phyloP scores from a whole-genome alignment of 2,113 vertebrate genomes.

The Marcusenius ussheri region DNA sequence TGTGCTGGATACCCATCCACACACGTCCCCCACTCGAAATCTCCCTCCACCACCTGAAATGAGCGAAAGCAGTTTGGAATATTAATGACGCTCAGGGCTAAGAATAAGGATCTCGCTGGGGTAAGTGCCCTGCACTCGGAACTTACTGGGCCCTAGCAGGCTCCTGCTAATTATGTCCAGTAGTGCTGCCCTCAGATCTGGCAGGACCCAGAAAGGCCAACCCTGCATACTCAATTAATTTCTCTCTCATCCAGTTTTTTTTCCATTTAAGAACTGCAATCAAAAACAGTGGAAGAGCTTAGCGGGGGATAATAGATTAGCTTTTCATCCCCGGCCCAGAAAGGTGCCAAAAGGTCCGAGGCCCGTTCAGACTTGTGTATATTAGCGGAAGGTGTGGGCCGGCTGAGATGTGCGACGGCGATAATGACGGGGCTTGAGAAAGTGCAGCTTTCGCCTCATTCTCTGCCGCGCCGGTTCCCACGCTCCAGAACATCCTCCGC shows the following conservation, averaged over 20 bases:
- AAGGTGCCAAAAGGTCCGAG: background rate
- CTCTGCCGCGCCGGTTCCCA: background rate
- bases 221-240: background rate
- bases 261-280: background rate
- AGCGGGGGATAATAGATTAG: background rate
- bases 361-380: background rate
- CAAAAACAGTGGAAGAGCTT: background rate
- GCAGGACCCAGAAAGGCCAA: background rate
- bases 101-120: background rate
- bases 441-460: background rate
- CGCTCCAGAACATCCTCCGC: background rate
- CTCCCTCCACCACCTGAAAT: background rate
- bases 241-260: background rate
- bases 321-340: background rate
- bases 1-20: background rate
- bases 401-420: background rate
- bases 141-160: background rate
- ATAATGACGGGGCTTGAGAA: background rate
- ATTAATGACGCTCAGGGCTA: background rate
- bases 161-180: background rate
- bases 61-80: background rate
- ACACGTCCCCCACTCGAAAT: background rate
- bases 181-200: background rate
- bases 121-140: no score
- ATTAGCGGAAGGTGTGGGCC: background rate